Percentiles rank a stretch among this genome's conserved stretches.
phyloP scores from a whole-genome alignment of 2,797 vertebrate genomes.

The Parotocinclus haroldoi region DNA sequence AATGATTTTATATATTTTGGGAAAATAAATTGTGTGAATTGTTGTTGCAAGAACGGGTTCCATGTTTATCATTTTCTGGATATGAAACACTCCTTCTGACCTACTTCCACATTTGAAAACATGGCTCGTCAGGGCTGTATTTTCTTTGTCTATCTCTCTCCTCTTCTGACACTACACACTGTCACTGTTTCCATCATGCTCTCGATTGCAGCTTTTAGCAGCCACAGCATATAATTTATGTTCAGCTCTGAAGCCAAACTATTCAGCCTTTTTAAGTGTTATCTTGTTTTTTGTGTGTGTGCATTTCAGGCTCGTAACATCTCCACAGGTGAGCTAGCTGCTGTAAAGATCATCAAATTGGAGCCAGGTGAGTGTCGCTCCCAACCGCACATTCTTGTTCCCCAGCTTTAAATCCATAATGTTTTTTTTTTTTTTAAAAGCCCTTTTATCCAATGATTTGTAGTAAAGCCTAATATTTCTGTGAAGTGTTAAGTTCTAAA shows the following conservation, averaged over 20 bases:
- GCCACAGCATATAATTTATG: constrained; percentile 12
- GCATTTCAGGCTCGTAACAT: constrained; percentile 89
- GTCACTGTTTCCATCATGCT: constrained; percentile 8
- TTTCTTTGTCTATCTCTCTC: neutral
- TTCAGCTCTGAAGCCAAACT: constrained; percentile 19
- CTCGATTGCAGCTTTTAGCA: constrained; percentile 11
- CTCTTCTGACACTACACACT: neutral
- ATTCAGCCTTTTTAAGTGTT: constrained; percentile 12
- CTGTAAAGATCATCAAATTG: constrained; percentile 98
- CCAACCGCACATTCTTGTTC: too few relatives aligned
- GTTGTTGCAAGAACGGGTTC: neutral
- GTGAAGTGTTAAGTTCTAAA: too few relatives aligned
- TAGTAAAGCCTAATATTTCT: too few relatives aligned
- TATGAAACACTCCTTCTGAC: neutral
- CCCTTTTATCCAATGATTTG: too few relatives aligned
- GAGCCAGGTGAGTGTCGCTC: constrained; percentile 82
- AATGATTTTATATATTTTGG: too few relatives aligned
- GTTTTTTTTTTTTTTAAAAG: too few relatives aligned
- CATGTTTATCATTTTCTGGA: constrained; percentile 38
- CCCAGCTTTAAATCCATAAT: too few relatives aligned
- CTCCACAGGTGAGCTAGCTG: constrained; percentile 90
- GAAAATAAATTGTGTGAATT: too few relatives aligned
- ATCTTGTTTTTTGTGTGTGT: constrained; percentile 29
- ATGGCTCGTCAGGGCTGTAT: constrained; percentile 2
- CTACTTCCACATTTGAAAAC: constrained; percentile 45